These are phyloP conservation scores for Heliopora coerulea DNA, from an alignment of 92 coral and sea anemone species.

Conservation along the genomic window DNA sequence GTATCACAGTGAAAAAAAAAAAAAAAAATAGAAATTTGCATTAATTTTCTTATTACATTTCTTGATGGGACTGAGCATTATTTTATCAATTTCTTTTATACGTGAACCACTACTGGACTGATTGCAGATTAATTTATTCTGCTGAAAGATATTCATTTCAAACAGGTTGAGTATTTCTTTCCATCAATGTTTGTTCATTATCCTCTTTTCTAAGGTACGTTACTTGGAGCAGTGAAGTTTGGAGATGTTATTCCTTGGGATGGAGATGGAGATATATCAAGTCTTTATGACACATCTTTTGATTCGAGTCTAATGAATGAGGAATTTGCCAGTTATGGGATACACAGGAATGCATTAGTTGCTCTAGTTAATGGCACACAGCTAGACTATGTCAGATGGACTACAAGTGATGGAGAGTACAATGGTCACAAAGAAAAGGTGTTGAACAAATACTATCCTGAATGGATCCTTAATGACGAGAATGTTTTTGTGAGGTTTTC, in stretches of 20 bases:
- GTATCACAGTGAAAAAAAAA: too few relatives aligned
- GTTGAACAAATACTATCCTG: conserved; percentile 66
- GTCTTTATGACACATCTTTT: conserved; percentile 36
- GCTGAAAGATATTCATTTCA: too few relatives aligned
- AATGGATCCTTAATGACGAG: conserved; percentile 52
- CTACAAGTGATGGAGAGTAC: conserved; percentile 33
- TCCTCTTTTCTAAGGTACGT: conserved; percentile 63
- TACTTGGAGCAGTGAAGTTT: conserved; percentile 69
- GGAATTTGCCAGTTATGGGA: conserved; percentile 56
- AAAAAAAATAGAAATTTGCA: too few relatives aligned
- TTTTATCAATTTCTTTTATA: too few relatives aligned
- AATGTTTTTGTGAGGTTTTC: conserved; percentile 45
- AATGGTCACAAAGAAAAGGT: conserved; percentile 46
- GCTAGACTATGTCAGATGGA: conserved; percentile 75
- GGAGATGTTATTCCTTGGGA: conserved; percentile 81
- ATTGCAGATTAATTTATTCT: too few relatives aligned
- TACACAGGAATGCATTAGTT: conserved; percentile 58
- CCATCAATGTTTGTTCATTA: too few relatives aligned
- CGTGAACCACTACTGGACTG: too few relatives aligned
- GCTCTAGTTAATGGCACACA: conserved; percentile 49
- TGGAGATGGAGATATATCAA: conserved; percentile 85
- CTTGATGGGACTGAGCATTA: too few relatives aligned
- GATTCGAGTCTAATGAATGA: conserved; percentile 38
- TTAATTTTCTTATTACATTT: too few relatives aligned
- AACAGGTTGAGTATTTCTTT: too few relatives aligned